A percentile compares a stretch with the other conserved stretches of the same genome.
phyloP scores from a whole-genome alignment of 2,888 invertebrate species.

The Pachliopta kotzebuea region DNA sequence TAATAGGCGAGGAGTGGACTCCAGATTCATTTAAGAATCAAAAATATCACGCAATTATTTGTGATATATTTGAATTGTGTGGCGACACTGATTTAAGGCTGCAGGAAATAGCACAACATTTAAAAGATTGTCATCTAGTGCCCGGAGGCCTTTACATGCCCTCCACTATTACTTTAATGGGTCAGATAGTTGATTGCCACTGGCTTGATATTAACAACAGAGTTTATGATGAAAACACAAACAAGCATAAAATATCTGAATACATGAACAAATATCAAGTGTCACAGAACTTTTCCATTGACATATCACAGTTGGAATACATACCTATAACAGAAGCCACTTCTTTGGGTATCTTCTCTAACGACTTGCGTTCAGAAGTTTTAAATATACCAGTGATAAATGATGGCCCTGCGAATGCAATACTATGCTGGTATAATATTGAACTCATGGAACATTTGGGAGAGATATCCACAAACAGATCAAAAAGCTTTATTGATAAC shows the following conservation, averaged over 20 bases:
- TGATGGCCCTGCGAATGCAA: slow-evolving; percentile 68
- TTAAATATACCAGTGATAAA: slow-evolving; percentile 50
- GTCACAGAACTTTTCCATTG: slow-evolving; percentile 76
- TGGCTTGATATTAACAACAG: slow-evolving; percentile 81
- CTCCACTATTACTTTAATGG: slow-evolving; percentile 69
- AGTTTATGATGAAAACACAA: slow-evolving; percentile 79
- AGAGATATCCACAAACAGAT: slow-evolving; percentile 63
- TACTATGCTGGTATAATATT: slow-evolving; percentile 80
- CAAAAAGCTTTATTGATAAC: slow-evolving; percentile 68
- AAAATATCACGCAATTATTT: slow-evolving; percentile 77
- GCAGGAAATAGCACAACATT: slow-evolving; percentile 47
- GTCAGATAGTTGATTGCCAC: slow-evolving; percentile 80
- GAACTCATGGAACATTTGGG: slow-evolving; percentile 59
- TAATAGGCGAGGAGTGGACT: slow-evolving; percentile 55
- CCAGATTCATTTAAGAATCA: slow-evolving; percentile 46
- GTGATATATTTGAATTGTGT: slow-evolving; percentile 75
- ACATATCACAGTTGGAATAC: slow-evolving; percentile 63
- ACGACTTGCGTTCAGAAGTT: slow-evolving; percentile 38
- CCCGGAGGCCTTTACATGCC: slow-evolving; percentile 77
- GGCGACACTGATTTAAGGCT: slow-evolving; percentile 77
- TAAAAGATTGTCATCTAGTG: slow-evolving; percentile 56
- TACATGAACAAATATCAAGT: slow-evolving; percentile 82
- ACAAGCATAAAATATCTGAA: slow-evolving; percentile 74
- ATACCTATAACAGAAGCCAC: slow-evolving; percentile 57
- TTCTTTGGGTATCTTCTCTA: slow-evolving; percentile 45